Conservation (phyloP, 2,797 vertebrate genomes). For the Myioborus melanocephalus region DNA sequence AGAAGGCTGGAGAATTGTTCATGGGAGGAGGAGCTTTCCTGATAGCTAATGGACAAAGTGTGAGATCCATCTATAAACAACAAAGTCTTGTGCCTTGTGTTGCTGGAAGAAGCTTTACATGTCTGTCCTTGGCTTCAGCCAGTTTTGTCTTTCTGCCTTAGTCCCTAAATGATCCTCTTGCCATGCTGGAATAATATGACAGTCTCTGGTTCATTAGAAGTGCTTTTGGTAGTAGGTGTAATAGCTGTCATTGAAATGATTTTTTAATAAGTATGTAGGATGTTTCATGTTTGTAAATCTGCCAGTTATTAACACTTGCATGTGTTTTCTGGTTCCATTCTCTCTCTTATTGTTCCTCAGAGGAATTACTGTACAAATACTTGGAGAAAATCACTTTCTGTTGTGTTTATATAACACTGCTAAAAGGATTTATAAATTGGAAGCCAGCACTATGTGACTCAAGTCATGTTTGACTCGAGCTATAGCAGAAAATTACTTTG, state of each 20-base stretch:
- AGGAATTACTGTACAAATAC: not conserved
- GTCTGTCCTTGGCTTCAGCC: not conserved
- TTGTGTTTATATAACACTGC: not conserved
- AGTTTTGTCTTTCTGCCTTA: not conserved
- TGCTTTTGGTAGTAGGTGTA: not conserved
- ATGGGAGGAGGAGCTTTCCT: not conserved
- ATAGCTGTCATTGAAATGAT: slow-evolving; percentile 11
- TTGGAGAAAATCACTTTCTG: slow-evolving; percentile 7
- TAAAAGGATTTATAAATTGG: slow-evolving; percentile 16
- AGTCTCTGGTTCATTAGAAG: not conserved
- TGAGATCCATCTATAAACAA: too few relatives aligned
- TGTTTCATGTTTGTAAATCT: not conserved
- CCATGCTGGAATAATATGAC: not conserved
- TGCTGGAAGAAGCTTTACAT: not conserved
- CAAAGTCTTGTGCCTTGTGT: not conserved
- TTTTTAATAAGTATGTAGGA: slow-evolving; percentile 20
- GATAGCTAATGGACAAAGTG: not conserved
- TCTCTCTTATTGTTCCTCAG: not conserved
- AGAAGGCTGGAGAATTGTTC: not conserved
- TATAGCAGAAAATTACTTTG: not conserved
- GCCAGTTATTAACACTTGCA: slow-evolving; percentile 19
- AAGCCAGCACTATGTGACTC: not conserved
- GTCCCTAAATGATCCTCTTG: not conserved
- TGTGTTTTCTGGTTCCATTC: not conserved
- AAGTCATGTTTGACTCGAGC: not conserved